Evolutionary conservation across 2,888 invertebrate species (phyloP), one percentile per base, ranked within the genome.

Genomic region (Conus canariensis): DNA sequence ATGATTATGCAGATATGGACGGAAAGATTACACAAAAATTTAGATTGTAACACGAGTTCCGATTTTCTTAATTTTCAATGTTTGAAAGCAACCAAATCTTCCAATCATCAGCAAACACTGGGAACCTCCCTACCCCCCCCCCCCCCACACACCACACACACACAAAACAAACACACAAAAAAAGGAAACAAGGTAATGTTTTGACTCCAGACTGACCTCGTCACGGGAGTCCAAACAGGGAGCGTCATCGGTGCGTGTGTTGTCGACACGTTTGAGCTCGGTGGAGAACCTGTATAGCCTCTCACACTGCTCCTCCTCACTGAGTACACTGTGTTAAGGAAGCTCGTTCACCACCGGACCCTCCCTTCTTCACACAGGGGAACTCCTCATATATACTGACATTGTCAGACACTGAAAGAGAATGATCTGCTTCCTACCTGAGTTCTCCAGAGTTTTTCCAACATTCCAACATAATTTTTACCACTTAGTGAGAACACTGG

Each of bases 151-250:
- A n/a, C n/a, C n/a, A n/a, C 80, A 30, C 30, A 14, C 19, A 56
- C 77, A 77, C 10, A 77, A 16, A 30, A 25, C 10, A 77, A 25
- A 77, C 25, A 77, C 30, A 14, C 14, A 19, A 64, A 16, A 64
- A 64, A 64, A 64, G 1, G 60, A 64, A 64, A 64, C 10, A 16
- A 64, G 16, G 45, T 45, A 45, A 45, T 4, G 45, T 45, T 45
- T 45, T 45, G 45, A 45, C 60, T 16, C 10, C 25, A 82, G 58
- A 58, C 83, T 64, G 25, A 92, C 92, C 89, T 92, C 92, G 90
- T 91, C 87, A 10, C 91, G 67, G 22, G 92, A 89, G 88, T 92
- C 92, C 30, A 92, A 91, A 87, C 92, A 92, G 59, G 90, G 85
- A 56, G 91, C 85, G 83, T 90, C 67, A 8, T 82, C 58, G 45